Conservation (phyloP, 2,113 vertebrate species). For the Bostrychus sinensis region DNA sequence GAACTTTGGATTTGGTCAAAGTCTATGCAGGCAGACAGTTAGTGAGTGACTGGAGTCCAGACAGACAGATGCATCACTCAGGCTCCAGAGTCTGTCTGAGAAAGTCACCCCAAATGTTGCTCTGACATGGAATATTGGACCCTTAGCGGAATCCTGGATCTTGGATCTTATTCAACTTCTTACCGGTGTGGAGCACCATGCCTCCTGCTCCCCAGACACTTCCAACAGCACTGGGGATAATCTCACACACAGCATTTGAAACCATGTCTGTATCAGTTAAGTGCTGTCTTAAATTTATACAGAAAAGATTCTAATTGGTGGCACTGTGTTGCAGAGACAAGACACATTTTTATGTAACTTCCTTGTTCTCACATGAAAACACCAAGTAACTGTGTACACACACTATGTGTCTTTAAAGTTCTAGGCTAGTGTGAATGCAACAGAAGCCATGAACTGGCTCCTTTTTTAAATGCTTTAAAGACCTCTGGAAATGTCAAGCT, state of each 20-base stretch:
- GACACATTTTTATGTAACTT: constrained; percentile 5
- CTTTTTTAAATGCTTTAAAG: constrained; percentile 43
- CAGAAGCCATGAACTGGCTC: constrained; percentile 38
- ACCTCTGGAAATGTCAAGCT: constrained; percentile 29
- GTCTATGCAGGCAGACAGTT: neutral
- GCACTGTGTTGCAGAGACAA: constrained; percentile 17
- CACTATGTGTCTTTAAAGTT: constrained; percentile 28
- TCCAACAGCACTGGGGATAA: neutral
- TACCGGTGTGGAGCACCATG: too few relatives aligned
- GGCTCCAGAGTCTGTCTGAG: neutral
- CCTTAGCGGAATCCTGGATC: neutral
- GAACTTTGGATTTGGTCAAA: neutral
- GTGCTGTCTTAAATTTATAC: neutral
- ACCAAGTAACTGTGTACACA: constrained; percentile 21
- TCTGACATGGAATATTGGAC: neutral
- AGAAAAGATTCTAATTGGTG: too few relatives aligned
- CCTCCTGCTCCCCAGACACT: neutral
- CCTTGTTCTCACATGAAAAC: neutral
- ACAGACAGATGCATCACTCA: too few relatives aligned
- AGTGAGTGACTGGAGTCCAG: too few relatives aligned
- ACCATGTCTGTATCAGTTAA: neutral
- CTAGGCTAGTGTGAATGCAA: constrained; percentile 61
- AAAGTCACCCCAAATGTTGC: neutral
- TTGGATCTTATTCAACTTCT: too few relatives aligned
- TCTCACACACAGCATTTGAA: neutral